Evolutionary conservation across 2,113 vertebrate species (phyloP), one percentile per base, ranked within the genome.

Genomic region (Grammomys surdaster): DNA sequence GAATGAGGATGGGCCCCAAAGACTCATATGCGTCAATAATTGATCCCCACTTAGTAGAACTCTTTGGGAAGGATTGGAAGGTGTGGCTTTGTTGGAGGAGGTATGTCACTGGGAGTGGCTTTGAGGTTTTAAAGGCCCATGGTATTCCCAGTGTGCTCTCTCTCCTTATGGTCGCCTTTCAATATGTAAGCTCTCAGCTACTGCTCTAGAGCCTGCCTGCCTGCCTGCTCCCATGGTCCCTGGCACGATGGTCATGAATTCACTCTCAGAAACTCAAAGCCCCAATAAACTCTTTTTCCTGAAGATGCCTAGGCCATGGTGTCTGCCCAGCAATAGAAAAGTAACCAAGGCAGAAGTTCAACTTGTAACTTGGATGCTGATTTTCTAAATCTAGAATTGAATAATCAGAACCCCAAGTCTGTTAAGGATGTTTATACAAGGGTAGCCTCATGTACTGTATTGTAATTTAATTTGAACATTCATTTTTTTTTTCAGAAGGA

Each of bases 301-400:
- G 20, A n/a, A 82, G 22, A 40, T 24, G 19, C 20, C 11, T 40
- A 13, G 56, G n/a, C 12, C 36, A 8, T 82, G 56, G 36, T 28
- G 22, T 60, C 22, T 60, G n/a, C 56, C 2, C 36, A 40, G 56
- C 54, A 82, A 40, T 40, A 82, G 56, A 60, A 60, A 60, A 82
- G 54, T 28, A 60, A 60, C 80, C 36, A 82, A 60, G 20, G 80
- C 54, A 60, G 36, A 60, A n/a, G 1, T 40, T 82, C n/a, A 36
- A 19, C 43, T 48, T 84, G 24, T 63, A 43, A 28, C 33, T 33
- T 75, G 43, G 54, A 33, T 65, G n/a, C 17, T 63, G 40, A 33
- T 89, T 60, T 87, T 75, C 46, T 87, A 88, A 92, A 84, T 72
- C 90, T 56, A 95, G 70, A 90, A 88, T 70, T 87, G 70, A 91